Percentiles rank a stretch among this genome's conserved stretches.
These are phyloP conservation scores for Microtus montanus DNA, from an alignment of 2,113 vertebrate genomes.

Conservation along the genomic window DNA sequence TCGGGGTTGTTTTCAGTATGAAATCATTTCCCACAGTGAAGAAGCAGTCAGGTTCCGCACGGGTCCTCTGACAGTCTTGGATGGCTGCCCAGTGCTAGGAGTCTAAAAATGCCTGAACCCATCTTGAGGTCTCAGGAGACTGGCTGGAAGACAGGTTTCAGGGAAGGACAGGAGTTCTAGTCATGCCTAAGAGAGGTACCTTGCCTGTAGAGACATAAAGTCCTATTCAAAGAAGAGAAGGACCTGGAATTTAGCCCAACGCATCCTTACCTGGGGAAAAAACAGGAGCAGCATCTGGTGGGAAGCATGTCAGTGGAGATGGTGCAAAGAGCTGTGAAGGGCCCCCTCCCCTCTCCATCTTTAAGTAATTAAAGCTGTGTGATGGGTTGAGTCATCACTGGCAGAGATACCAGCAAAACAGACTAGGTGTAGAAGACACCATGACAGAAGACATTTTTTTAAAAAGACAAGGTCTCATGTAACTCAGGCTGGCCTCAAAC, in stretches of 20 bases:
- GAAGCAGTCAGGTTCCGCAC: slow-evolving; percentile 1
- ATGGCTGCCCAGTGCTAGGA: slow-evolving; percentile 51
- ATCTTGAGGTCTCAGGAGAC: slow-evolving; percentile 54
- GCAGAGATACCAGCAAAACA: not conserved
- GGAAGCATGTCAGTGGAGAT: not conserved
- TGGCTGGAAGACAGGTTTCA: slow-evolving; percentile 15
- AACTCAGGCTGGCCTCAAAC: not conserved
- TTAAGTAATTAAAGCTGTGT: not conserved
- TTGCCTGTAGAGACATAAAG: not conserved
- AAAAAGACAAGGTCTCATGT: not conserved
- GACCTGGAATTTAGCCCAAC: not conserved
- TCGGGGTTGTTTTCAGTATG: slow-evolving; percentile 28
- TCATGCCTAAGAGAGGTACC: not conserved
- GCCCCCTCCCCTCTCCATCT: not conserved
- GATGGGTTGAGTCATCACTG: not conserved
- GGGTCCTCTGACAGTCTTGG: slow-evolving; percentile 52
- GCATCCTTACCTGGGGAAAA: not conserved
- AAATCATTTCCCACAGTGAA: slow-evolving; percentile 54
- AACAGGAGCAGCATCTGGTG: not conserved
- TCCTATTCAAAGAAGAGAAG: not conserved
- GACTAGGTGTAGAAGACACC: not conserved
- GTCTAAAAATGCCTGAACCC: slow-evolving; percentile 58
- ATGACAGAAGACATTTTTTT: not conserved
- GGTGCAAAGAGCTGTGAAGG: not conserved
- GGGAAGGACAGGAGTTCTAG: not conserved